Evolutionary conservation across 2,888 invertebrate genomes (phyloP).

Genomic region (Antitype chi): DNA sequence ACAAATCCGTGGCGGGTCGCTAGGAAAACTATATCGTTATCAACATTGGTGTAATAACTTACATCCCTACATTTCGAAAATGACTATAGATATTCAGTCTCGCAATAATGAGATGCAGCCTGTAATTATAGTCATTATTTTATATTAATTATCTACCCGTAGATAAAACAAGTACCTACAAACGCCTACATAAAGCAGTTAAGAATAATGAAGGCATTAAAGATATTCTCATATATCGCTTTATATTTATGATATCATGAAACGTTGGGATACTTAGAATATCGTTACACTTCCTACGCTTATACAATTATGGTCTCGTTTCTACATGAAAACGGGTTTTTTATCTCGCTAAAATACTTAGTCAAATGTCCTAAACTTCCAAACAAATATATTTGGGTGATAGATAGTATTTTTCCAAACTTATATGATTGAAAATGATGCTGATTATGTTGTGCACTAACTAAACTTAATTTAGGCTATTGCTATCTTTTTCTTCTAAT

Average conservation of each 20-base stretch:
- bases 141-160: not conserved
- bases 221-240: slow-evolving; percentile 18
- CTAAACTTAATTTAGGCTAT: no score
- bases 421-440: not conserved
- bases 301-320: not conserved
- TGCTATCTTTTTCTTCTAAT: no score
- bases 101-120: not conserved
- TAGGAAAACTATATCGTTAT: not conserved
- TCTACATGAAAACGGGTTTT: not conserved
- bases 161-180: not conserved
- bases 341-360: no score
- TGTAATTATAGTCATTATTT: not conserved
- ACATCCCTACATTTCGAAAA: not conserved
- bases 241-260: slow-evolving; percentile 38
- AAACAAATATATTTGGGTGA: no score
- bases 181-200: slow-evolving; percentile 23
- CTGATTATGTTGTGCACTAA: no score
- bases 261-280: slow-evolving; percentile 21
- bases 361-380: not conserved
- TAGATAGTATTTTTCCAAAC: no score
- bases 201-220: slow-evolving; percentile 32
- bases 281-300: slow-evolving; percentile 3
- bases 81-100: not conserved
- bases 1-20: no score
- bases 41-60: not conserved